phyloP scores from a whole-genome alignment of 2,888 invertebrate species.

The Apotomis turbidana region DNA sequence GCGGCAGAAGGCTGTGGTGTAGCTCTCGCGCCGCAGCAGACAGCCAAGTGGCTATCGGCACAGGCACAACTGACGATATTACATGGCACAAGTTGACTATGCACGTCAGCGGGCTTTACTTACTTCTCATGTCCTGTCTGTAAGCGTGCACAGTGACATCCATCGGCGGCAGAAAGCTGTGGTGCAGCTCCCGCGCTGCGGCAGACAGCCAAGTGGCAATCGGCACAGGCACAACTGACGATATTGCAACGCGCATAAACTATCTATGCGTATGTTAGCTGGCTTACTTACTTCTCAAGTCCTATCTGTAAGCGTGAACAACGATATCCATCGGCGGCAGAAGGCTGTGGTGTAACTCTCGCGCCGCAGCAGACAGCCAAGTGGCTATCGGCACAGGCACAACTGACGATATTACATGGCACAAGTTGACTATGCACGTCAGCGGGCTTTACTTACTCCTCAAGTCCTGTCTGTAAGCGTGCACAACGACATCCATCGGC shows the following conservation, averaged over 20 bases:
- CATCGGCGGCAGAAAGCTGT: constrained; percentile 72
- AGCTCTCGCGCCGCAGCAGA: constrained; percentile 70
- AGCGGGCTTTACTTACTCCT: constrained; percentile 59
- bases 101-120: constrained; percentile 43
- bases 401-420: constrained; percentile 61
- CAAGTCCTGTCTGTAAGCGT: constrained; percentile 73
- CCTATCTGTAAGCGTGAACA: constrained; percentile 70
- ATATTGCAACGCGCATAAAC: constrained; percentile 51
- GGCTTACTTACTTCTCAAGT: constrained; percentile 66
- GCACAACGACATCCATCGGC: constrained; percentile 71
- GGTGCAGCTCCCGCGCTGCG: constrained; percentile 71
- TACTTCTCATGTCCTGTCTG: constrained; percentile 72
- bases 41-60: constrained; percentile 71
- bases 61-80: constrained; percentile 71
- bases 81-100: constrained; percentile 27
- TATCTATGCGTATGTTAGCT: background rate
- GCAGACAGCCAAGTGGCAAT: constrained; percentile 71
- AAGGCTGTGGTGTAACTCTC: constrained; percentile 71
- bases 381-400: constrained; percentile 72
- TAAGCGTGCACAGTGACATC: constrained; percentile 73
- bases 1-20: constrained; percentile 72
- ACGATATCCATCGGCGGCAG: constrained; percentile 75
- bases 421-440: too few relatives aligned
- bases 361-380: constrained; percentile 71
- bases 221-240: constrained; percentile 71